phyloP scores from a whole-genome alignment of 2,888 invertebrate species.

The Cephus spinipes region DNA sequence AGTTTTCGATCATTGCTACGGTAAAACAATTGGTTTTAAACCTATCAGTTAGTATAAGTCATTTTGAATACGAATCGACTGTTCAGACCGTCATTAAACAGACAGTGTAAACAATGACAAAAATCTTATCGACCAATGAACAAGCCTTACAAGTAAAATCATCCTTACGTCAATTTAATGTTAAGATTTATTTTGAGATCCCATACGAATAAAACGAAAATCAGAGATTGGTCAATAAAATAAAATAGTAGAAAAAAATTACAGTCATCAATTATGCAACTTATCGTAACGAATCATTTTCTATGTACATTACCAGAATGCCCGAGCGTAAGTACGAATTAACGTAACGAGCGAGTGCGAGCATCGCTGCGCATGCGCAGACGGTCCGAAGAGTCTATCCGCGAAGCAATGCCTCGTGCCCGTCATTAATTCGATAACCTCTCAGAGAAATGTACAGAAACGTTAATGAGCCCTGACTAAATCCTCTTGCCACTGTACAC shows the following conservation, averaged over 20 bases:
- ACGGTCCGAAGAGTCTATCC: background rate
- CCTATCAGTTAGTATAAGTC: conserved; percentile 19
- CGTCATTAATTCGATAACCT: conserved; percentile 18
- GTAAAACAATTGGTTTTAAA: conserved; percentile 33
- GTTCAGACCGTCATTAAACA: conserved; percentile 9
- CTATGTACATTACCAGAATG: conserved; percentile 8
- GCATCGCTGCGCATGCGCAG: background rate
- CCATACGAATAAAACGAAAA: conserved; percentile 6
- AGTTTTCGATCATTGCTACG: conserved; percentile 31
- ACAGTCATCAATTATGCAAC: background rate
- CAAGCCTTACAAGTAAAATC: conserved; percentile 11
- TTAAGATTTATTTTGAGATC: conserved; percentile 8
- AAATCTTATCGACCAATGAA: conserved; percentile 13
- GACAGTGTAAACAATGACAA: background rate
- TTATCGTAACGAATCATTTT: background rate
- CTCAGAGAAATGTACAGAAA: conserved; percentile 45
- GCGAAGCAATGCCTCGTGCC: background rate
- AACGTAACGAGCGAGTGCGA: background rate
- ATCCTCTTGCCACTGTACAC: conserved; percentile 63
- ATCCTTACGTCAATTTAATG: conserved; percentile 5
- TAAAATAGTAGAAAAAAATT: background rate
- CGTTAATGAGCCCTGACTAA: conserved; percentile 47
- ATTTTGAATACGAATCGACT: conserved; percentile 6
- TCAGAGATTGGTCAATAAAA: conserved; percentile 15
- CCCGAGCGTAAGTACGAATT: background rate